Percentiles rank a stretch among this genome's conserved stretches.
These are phyloP conservation scores for Isotomurus palustris DNA, from an alignment of 2,888 invertebrate species.

Conservation along the genomic window DNA sequence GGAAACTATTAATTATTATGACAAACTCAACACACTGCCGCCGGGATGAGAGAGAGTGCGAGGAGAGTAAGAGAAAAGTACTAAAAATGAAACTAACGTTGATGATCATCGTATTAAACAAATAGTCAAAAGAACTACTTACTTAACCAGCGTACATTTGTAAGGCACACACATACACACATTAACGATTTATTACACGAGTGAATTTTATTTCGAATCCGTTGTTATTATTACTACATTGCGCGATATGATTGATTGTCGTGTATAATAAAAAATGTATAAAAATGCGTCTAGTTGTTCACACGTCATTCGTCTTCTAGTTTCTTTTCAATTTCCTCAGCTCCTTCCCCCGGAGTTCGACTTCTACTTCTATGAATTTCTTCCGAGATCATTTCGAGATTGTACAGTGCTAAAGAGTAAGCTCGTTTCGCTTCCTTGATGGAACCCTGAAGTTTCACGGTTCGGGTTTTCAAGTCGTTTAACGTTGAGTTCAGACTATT, in stretches of 20 bases:
- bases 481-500: constrained; percentile 78
- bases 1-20: constrained; percentile 11
- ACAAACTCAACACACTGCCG: constrained; percentile 9
- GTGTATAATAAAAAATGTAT: constrained; percentile 12
- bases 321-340: constrained; percentile 49
- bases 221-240: too few species aligned
- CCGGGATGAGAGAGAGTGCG: neutral
- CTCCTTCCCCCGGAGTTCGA: constrained; percentile 55
- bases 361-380: constrained; percentile 72
- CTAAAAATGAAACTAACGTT: constrained; percentile 16
- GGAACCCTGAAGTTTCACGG: constrained; percentile 72
- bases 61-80: too few species aligned
- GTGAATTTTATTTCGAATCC: constrained; percentile 9
- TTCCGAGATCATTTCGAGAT: constrained; percentile 84
- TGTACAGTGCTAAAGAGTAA: constrained; percentile 75
- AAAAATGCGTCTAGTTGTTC: too few species aligned
- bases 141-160: neutral
- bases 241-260: constrained; percentile 18
- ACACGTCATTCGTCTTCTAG: constrained; percentile 11
- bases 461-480: constrained; percentile 76
- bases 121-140: constrained; percentile 1
- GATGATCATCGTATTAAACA: neutral
- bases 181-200: constrained; percentile 4
- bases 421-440: constrained; percentile 73
- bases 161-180: too few species aligned